Conservation (phyloP, 2,888 invertebrate species). For the Litoditis marina region DNA sequence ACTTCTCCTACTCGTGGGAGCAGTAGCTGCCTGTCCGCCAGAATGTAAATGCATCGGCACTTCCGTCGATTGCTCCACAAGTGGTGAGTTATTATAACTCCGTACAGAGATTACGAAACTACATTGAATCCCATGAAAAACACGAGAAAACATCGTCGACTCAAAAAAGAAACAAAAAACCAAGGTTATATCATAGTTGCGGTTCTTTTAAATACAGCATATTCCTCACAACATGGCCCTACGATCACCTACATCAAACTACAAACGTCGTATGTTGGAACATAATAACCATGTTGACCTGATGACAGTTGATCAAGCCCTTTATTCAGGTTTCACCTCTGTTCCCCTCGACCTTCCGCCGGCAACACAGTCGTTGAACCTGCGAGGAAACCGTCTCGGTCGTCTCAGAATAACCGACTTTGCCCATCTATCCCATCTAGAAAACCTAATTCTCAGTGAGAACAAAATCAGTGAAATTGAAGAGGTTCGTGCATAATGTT, state of each 20-base stretch:
- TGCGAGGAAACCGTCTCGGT: constrained; percentile 12
- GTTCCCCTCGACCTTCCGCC: constrained; percentile 13
- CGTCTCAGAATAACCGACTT: constrained; percentile 13
- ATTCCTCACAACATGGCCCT: too few species aligned
- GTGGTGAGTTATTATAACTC: too few species aligned
- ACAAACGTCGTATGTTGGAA: too few species aligned
- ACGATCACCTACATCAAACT: too few species aligned
- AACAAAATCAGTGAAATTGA: constrained; percentile 29
- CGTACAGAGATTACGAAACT: too few species aligned
- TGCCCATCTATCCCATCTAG: constrained; percentile 13
- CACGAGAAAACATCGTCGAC: too few species aligned
- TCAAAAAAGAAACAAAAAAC: too few species aligned
- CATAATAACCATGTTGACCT: too few species aligned
- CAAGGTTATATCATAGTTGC: too few species aligned
- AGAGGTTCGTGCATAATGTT: constrained; percentile 22
- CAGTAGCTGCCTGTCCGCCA: constrained; percentile 7
- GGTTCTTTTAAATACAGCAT: too few species aligned
- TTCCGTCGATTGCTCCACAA: constrained; percentile 12
- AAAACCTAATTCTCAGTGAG: constrained; percentile 28
- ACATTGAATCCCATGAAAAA: too few species aligned
- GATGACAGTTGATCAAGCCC: too few species aligned
- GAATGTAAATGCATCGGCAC: constrained; percentile 15
- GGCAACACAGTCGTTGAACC: constrained; percentile 11
- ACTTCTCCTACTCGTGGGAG: constrained; percentile 6
- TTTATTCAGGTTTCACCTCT: constrained; percentile 2